These are phyloP conservation scores for Sebastes goodei DNA, from an alignment of 2,797 vertebrate genomes.

Conservation along the genomic window DNA sequence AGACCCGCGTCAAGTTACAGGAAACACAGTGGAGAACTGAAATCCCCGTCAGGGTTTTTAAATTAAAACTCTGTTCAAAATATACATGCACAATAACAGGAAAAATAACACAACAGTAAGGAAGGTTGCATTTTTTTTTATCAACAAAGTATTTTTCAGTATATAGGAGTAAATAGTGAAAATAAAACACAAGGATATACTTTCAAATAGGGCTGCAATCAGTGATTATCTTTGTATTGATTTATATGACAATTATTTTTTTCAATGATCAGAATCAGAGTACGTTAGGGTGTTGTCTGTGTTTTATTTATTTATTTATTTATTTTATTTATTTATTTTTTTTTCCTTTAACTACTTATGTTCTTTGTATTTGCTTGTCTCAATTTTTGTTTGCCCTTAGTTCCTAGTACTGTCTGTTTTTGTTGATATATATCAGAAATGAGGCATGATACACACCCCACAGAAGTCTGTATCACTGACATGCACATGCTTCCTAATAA, in stretches of 20 bases:
- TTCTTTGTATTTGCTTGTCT: too few species aligned
- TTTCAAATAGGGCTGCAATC: not conserved
- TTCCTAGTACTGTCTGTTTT: too few species aligned
- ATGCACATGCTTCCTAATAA: too few species aligned
- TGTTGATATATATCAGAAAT: too few species aligned
- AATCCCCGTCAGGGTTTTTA: conserved; percentile 2
- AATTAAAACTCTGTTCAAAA: conserved; percentile 20
- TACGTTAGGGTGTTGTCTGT: too few species aligned
- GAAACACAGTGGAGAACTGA: not conserved
- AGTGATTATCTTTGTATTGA: not conserved
- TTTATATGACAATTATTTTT: not conserved
- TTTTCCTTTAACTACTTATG: too few species aligned
- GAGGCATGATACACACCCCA: too few species aligned
- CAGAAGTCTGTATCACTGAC: too few species aligned
- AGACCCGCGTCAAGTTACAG: conserved; percentile 36
- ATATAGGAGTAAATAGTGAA: not conserved
- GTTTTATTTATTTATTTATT: too few species aligned
- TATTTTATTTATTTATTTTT: too few species aligned
- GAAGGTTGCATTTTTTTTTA: not conserved
- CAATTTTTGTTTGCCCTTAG: too few species aligned
- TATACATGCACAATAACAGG: not conserved
- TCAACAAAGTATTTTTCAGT: not conserved
- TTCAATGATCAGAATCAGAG: too few species aligned
- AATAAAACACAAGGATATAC: not conserved
- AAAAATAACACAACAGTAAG: not conserved